Evolutionary conservation across 2,797 vertebrate species (phyloP).

Genomic region (Liparis tanakae): DNA sequence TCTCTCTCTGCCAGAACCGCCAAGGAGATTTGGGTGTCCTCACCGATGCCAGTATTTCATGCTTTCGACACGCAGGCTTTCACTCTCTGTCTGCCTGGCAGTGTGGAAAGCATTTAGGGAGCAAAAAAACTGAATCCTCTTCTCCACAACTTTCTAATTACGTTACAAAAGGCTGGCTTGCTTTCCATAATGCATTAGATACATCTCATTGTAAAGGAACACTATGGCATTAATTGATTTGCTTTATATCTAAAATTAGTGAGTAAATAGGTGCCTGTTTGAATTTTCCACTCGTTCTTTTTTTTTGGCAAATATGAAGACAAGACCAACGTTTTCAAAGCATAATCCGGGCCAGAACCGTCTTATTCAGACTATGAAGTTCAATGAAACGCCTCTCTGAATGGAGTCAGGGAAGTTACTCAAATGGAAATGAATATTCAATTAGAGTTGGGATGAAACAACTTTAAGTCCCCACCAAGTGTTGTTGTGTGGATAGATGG

Average conservation of each 20-base stretch:
- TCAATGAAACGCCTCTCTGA: slow-evolving; percentile 46
- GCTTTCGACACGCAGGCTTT: slow-evolving; percentile 72
- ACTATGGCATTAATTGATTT: slow-evolving; percentile 62
- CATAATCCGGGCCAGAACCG: slow-evolving; percentile 6
- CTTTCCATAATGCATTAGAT: slow-evolving; percentile 53
- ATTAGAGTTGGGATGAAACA: slow-evolving; percentile 33
- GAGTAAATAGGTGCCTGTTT: slow-evolving; percentile 46
- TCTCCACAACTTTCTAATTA: slow-evolving; percentile 69
- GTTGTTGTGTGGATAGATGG: slow-evolving; percentile 33
- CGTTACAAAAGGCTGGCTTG: slow-evolving; percentile 52
- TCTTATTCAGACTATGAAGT: slow-evolving; percentile 33
- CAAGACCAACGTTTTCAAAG: slow-evolving; percentile 34
- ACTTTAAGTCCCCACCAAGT: slow-evolving; percentile 11
- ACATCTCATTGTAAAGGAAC: slow-evolving; percentile 52
- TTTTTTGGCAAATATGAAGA: slow-evolving; percentile 34
- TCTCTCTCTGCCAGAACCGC: slow-evolving; percentile 61
- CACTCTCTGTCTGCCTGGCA: slow-evolving; percentile 57
- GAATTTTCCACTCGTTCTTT: slow-evolving; percentile 51
- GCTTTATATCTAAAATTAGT: slow-evolving; percentile 58
- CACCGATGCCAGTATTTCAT: slow-evolving; percentile 73
- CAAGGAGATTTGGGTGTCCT: slow-evolving; percentile 73
- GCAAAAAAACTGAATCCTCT: slow-evolving; percentile 43
- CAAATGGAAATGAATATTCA: slow-evolving; percentile 60
- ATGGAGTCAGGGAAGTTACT: slow-evolving; percentile 24
- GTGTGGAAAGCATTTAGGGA: slow-evolving; percentile 47